Evolutionary conservation across 2,113 vertebrate species (phyloP).

Genomic region (Platichthys stellatus): DNA sequence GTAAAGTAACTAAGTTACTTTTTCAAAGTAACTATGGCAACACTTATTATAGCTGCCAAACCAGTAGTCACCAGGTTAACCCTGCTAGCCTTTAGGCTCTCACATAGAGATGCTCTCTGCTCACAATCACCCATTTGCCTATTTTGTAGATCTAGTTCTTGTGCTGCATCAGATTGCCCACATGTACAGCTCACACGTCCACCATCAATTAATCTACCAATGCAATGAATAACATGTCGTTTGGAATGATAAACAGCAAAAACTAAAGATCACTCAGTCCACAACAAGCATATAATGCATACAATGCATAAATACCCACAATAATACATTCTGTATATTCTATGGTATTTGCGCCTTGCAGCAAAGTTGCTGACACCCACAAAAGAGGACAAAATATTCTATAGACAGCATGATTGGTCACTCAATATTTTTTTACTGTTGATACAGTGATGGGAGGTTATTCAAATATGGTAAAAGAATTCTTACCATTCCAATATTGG

Average conservation of each 20-base stretch:
- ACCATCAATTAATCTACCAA: neutral
- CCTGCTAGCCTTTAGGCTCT: conserved; percentile 1
- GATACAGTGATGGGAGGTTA: neutral
- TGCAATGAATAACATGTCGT: neutral
- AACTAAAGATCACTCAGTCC: neutral
- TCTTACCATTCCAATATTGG: neutral
- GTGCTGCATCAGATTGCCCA: neutral
- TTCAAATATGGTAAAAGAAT: neutral
- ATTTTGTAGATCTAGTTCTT: neutral
- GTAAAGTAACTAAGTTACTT: too few relatives aligned
- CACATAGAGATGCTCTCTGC: neutral
- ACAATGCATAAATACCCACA: neutral
- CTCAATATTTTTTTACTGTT: neutral
- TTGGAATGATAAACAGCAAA: neutral
- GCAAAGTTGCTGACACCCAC: neutral
- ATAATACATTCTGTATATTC: neutral
- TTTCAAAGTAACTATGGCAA: too few relatives aligned
- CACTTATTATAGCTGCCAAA: conserved; percentile 20
- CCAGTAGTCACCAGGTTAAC: neutral
- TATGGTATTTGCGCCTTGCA: neutral
- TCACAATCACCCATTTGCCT: neutral
- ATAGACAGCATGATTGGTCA: too few relatives aligned
- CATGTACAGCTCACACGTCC: neutral
- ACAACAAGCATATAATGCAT: neutral
- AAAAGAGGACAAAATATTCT: too few relatives aligned